Base-by-base conservation (phyloP, 2,888 invertebrate species). In the Endomychus coccineus region DNA sequence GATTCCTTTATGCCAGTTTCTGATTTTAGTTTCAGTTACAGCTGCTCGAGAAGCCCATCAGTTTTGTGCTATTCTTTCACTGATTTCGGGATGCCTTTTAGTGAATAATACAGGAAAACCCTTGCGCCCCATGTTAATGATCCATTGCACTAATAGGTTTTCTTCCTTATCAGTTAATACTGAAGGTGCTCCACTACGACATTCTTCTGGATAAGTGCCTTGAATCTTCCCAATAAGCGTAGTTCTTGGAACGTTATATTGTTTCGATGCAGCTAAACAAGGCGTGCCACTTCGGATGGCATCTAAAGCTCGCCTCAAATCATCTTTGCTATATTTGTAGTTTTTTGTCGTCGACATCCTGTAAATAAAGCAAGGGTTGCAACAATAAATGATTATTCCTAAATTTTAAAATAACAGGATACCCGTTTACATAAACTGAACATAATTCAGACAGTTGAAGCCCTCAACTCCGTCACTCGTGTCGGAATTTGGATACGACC, bases 201-300 rank as follows among this genome's bases (percentile, higher is more conserved):
- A 34, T 21, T 33, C 36, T 33, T 33, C 34, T 29, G 43, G 37
- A 28, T 41, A 43, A 19, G 23, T 42, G 14, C 42, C 42, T 21
- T 41, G 31, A 12, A 42, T 42, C 34, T 43, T 43, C 11, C 39
- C 34, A 27, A 41, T 34, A 16, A 45, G 27, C 14, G 41, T 45
- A 13, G 43, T 43, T 39, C 45, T 24, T 19, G 42, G 42, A 14
- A 45, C 34, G 15, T 39, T 42, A 27, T 28, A 38, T 29, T 39
- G 11, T 29, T 39, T 43, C 10, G 41, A 23, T 16, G 43, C 37
- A 30, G 41, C 33, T 16, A 28, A 27, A 31, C 33, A 33, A 27
- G 43, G 39, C 17, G 23, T 30, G 11, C 42, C 42, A 22, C 11
- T 12, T 40, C 43, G 39, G 17, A 43, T 23, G 14, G 29, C 40